A percentile compares a stretch with the other conserved stretches of the same genome.
These are phyloP conservation scores for Diplogasteroides magnus DNA, from an alignment of 1,140 invertebrate species.

Conservation along the genomic window DNA sequence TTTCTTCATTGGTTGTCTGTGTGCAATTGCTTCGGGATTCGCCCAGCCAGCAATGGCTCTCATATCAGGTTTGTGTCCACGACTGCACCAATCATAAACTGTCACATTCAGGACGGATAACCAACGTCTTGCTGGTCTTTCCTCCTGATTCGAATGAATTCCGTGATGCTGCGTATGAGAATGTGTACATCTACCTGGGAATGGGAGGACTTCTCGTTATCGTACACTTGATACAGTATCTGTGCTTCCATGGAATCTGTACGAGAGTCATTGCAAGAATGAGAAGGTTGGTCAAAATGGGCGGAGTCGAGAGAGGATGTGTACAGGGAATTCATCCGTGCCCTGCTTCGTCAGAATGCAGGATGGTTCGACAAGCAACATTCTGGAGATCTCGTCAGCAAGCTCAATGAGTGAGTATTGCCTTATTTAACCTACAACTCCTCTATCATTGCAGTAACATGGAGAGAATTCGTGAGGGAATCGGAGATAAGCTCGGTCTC, in stretches of 20 bases:
- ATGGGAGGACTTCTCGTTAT: conserved; percentile 24
- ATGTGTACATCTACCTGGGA: conserved; percentile 37
- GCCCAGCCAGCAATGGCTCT: conserved; percentile 30
- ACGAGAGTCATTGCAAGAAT: conserved; percentile 68
- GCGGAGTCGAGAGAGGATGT: neutral
- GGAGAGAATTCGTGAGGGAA: conserved; percentile 77
- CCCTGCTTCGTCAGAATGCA: conserved; percentile 79
- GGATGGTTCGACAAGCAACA: conserved; percentile 81
- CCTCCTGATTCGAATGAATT: conserved; percentile 26
- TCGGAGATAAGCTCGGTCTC: conserved; percentile 78
- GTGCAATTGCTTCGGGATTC: conserved; percentile 31
- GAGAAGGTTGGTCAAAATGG: neutral
- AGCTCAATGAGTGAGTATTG: conserved; percentile 82
- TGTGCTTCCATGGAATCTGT: conserved; percentile 56
- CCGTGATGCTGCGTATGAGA: conserved; percentile 29
- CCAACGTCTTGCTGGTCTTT: conserved; percentile 26
- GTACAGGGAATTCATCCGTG: conserved; percentile 62
- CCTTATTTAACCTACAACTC: no score
- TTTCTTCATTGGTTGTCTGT: conserved; percentile 27
- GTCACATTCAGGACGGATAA: conserved; percentile 16
- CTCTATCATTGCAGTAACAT: conserved; percentile 67
- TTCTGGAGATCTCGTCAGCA: conserved; percentile 77
- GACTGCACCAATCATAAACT: conserved; percentile 19
- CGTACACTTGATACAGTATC: conserved; percentile 44
- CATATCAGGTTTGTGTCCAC: conserved; percentile 31